Base-by-base conservation (phyloP, 2,888 invertebrate species). In the Protonemura montana region DNA sequence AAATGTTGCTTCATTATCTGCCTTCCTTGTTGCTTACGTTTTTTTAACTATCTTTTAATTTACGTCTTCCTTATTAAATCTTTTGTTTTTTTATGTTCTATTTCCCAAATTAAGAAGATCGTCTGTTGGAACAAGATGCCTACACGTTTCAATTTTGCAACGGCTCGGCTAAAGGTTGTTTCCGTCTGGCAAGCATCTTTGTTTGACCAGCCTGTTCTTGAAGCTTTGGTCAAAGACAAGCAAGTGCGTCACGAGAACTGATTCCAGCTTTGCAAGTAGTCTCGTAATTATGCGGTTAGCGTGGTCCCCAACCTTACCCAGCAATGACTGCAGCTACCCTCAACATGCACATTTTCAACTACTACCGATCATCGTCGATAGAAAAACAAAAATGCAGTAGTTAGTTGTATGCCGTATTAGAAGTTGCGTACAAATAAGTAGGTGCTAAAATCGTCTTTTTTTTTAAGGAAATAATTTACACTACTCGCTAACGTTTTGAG, bases 401-500 rank as follows among this genome's bases (percentile, higher is more conserved):
- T 26, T 59, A 59, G 59, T 59, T 59, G 59, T 59, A 13, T 59
- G 59, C 59, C 59, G 59, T 59, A 59, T 59, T 59, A 59, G 59
- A 59, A 59, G 59, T 59, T 59, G 78, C 78, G 26, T 26, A 82
- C 41, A 76, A 84, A 30, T 86, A 76, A 78, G 85, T 87, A 87
- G 85, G 85, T 87, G 87, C 85, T 86, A 87, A 85, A 86, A 85
- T 85, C 42, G 30, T 86, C 28, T 81, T 10, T 81, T 77, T 80
- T 81, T 81, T 26, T 26, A 78, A 78, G 7, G 1, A 87, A 83
- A 85, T 87, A 87, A 86, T 86, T 87, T 87, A 87, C 87, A 85
- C 85, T 87, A 86, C 86, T 83, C 27, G 27, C 82, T 84, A 84
- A 81, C 21, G 30, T 84, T 81, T 81, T 10, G 76, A 86, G 85